These are phyloP conservation scores for Smutsia temminckii DNA, from an alignment of 2,797 vertebrate genomes.

Conservation along the genomic window DNA sequence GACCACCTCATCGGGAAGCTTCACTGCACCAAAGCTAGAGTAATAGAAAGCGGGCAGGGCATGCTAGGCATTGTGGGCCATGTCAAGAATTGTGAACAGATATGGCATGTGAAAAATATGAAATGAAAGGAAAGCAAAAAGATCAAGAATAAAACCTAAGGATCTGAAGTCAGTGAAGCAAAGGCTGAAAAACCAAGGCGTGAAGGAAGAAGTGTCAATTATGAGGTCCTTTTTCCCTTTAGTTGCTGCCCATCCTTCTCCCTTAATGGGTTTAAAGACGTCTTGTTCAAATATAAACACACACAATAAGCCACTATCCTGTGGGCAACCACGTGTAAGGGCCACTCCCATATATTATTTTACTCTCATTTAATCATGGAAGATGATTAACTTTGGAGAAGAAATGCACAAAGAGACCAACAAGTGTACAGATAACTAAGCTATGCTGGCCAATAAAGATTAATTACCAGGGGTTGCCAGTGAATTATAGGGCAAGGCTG, in stretches of 20 bases:
- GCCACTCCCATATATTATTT: not conserved
- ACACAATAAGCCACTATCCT: not conserved
- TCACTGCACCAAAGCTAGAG: not conserved
- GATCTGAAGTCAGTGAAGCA: not conserved
- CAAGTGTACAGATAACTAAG: not conserved
- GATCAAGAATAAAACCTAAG: not conserved
- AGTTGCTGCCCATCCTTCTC: not conserved
- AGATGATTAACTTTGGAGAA: not conserved
- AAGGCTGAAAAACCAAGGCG: not conserved
- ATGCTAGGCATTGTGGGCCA: not conserved
- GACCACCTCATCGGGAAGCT: not conserved
- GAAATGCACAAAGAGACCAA: not conserved
- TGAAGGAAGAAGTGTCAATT: not conserved
- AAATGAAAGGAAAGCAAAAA: not conserved
- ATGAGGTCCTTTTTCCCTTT: not conserved
- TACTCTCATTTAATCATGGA: not conserved
- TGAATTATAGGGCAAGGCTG: not conserved
- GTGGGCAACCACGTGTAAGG: rapidly evolving
- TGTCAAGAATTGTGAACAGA: not conserved
- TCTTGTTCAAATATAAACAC: not conserved
- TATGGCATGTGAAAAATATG: not conserved
- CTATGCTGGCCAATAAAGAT: not conserved
- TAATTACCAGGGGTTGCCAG: not conserved
- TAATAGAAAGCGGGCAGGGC: not conserved
- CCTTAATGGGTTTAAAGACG: not conserved